phyloP scores from a whole-genome alignment of 2,797 vertebrate species.

The Erithacus rubecula region DNA sequence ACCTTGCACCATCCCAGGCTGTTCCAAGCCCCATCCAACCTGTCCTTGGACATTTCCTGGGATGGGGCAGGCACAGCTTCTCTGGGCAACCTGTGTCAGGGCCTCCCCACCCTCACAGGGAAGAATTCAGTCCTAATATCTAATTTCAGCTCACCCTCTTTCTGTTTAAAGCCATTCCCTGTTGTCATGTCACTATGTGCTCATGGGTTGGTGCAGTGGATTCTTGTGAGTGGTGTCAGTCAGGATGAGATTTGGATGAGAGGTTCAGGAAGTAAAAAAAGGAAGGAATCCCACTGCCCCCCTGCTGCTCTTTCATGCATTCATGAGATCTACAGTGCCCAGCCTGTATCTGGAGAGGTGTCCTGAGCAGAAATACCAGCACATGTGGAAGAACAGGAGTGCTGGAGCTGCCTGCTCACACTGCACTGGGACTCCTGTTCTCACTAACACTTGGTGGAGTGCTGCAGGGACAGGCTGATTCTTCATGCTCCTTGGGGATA shows the following conservation, averaged over 20 bases:
- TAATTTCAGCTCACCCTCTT: neutral
- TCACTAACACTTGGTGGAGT: rapidly evolving
- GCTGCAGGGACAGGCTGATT: neutral
- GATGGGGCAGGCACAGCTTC: neutral
- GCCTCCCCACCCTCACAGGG: neutral
- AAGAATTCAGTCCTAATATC: neutral
- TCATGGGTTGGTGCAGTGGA: neutral
- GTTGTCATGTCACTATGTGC: rapidly evolving
- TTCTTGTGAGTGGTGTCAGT: neutral
- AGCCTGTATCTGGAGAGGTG: neutral
- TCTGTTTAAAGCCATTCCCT: neutral
- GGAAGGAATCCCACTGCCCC: neutral
- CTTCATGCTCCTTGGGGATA: neutral
- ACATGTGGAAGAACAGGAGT: neutral
- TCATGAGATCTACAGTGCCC: neutral
- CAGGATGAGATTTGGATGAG: neutral
- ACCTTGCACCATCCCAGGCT: rapidly evolving
- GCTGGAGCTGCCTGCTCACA: neutral
- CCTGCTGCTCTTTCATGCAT: neutral
- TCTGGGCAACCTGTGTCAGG: neutral
- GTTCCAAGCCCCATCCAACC: neutral
- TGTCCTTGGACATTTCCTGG: neutral
- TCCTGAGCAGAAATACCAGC: neutral
- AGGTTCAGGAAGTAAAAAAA: neutral
- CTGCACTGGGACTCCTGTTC: rapidly evolving